Percentiles rank a stretch among this genome's conserved stretches.
Evolutionary conservation across 2,888 invertebrate species (phyloP).

Genomic region (Ectemnius cavifrons): DNA sequence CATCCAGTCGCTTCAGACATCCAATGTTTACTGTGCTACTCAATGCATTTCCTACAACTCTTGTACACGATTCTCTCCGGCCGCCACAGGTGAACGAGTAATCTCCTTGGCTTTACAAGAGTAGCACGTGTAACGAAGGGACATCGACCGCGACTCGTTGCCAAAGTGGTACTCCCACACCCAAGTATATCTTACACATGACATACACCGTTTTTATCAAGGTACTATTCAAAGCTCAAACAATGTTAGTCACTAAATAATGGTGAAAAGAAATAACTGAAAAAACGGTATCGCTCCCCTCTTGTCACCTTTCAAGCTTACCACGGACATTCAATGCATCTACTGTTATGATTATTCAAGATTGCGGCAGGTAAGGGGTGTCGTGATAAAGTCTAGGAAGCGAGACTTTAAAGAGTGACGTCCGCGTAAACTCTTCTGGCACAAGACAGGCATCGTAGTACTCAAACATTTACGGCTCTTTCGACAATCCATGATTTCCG

Average conservation of each 20-base stretch:
- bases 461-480: constrained; percentile 50
- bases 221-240: constrained; percentile 78
- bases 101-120: not conserved
- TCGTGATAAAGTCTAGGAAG: no score
- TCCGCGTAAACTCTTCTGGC: constrained; percentile 49
- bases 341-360: no score
- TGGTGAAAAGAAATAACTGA: constrained; percentile 76
- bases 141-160: constrained; percentile 45
- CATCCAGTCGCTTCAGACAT: constrained; percentile 54
- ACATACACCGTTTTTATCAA: constrained; percentile 78
- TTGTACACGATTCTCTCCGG: no score
- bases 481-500: constrained; percentile 46
- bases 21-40: not conserved
- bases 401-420: constrained; percentile 8
- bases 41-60: no score
- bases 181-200: constrained; percentile 78
- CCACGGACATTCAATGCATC: constrained; percentile 17
- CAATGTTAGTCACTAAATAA: constrained; percentile 78
- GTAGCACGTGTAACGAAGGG: not conserved
- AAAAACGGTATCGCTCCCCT: constrained; percentile 70
- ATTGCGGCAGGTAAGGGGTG: no score
- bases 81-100: not conserved
- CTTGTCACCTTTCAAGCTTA: constrained; percentile 65
- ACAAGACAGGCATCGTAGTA: constrained; percentile 52
- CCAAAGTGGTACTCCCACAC: constrained; percentile 74